phyloP scores from a whole-genome alignment of 1,140 invertebrate species.

The Trachymyrmex septentrionalis region DNA sequence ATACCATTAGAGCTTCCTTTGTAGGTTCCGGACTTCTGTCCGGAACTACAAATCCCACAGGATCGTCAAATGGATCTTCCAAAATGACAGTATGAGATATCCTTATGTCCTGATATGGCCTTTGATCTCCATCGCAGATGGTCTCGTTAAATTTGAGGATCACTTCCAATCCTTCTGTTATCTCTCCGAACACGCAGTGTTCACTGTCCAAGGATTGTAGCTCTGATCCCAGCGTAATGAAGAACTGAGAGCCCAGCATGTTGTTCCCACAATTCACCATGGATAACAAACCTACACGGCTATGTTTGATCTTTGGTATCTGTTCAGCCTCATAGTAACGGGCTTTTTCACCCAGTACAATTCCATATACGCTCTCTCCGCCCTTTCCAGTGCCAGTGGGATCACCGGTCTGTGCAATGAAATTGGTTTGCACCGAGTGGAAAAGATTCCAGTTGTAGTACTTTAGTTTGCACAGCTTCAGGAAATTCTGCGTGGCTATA shows the following conservation, averaged over 20 bases:
- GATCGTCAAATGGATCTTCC: conserved; percentile 98
- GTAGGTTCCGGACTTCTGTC: conserved; percentile 95
- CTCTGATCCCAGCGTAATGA: conserved; percentile 96
- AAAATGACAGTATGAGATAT: conserved; percentile 99
- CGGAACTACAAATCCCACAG: conserved; percentile 91
- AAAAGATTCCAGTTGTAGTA: conserved; percentile 99
- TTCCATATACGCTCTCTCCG: conserved; percentile 95
- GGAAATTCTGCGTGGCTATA: conserved; percentile 96
- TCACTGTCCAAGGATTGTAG: conserved; percentile 96
- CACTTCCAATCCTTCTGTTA: conserved; percentile 96
- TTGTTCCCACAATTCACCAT: conserved; percentile 98
- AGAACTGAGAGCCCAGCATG: conserved; percentile 99
- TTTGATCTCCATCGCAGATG: conserved; percentile 96
- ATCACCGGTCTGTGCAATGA: conserved; percentile 99
- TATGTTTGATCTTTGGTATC: conserved; percentile 96
- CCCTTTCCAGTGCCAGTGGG: conserved; percentile 96
- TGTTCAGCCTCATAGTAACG: conserved; percentile 97
- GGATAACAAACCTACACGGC: conserved; percentile 94
- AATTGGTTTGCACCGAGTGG: conserved; percentile 96
- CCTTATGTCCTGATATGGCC: conserved; percentile 98
- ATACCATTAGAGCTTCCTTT: conserved; percentile 90
- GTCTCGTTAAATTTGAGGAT: conserved; percentile 96
- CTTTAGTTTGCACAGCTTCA: conserved; percentile 99
- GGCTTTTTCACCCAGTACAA: conserved; percentile 94
- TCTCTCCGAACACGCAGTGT: conserved; percentile 99